A percentile compares a stretch with the other conserved stretches of the same genome.
Evolutionary conservation across 2,888 invertebrate genomes (phyloP).

Genomic region (Cenopis cana): DNA sequence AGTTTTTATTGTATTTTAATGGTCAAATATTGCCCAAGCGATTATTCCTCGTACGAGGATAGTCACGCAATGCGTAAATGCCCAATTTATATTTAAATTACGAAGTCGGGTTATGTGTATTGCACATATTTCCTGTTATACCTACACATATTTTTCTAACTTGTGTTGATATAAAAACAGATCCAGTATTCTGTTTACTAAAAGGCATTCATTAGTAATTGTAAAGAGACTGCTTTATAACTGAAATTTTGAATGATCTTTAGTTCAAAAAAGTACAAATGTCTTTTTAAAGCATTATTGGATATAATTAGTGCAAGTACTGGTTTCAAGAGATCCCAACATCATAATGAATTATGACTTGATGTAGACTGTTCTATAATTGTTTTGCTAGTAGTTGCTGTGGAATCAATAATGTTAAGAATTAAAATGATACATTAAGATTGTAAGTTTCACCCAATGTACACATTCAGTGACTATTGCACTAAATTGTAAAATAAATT

Average conservation of each 20-base stretch:
- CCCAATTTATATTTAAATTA: constrained; percentile 27
- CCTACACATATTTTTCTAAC: constrained; percentile 15
- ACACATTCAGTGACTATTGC: constrained; percentile 77
- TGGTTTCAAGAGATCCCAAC: constrained; percentile 2
- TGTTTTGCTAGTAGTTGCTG: constrained; percentile 45
- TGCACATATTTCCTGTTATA: constrained; percentile 16
- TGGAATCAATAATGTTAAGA: constrained; percentile 46
- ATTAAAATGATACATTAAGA: constrained; percentile 66
- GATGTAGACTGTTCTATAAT: constrained; percentile 18
- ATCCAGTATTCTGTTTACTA: constrained; percentile 3
- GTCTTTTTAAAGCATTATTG: constrained; percentile 48
- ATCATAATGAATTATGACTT: constrained; percentile 11
- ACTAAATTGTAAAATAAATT: constrained; percentile 77
- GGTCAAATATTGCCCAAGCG: neutral
- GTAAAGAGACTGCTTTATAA: neutral
- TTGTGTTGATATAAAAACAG: constrained; percentile 1
- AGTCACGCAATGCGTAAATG: neutral
- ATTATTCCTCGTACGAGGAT: constrained; percentile 11
- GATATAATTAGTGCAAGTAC: constrained; percentile 31
- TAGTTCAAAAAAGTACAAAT: constrained; percentile 55
- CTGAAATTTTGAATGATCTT: constrained; percentile 12
- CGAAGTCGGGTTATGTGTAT: constrained; percentile 10
- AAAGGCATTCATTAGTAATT: constrained; percentile 6
- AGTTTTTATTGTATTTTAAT: constrained; percentile 23
- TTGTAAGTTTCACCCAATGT: constrained; percentile 74